Evolutionary conservation across 2,888 invertebrate genomes (phyloP).

Genomic region (Macaria liturata): DNA sequence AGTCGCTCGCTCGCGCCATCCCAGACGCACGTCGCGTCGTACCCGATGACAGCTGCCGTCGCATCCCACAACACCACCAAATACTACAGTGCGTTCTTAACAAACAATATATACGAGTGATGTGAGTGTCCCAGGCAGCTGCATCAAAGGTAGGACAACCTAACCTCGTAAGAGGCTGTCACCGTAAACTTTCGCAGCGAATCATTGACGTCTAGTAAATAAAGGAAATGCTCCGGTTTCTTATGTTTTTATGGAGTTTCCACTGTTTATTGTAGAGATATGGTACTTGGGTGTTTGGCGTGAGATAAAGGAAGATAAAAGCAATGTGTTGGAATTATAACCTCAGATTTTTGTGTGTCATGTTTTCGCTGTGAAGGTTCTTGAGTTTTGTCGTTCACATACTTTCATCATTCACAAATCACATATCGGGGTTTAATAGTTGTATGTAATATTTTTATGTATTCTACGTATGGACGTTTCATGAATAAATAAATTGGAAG

Average conservation of each 20-base stretch:
- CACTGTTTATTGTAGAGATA: neutral
- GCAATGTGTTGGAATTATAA: too few relatives aligned
- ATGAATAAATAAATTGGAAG: too few relatives aligned
- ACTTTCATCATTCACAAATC: too few relatives aligned
- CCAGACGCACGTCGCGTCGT: constrained; percentile 52
- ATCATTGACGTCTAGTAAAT: constrained; percentile 27
- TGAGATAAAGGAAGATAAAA: neutral
- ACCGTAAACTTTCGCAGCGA: constrained; percentile 38
- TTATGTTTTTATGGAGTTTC: too few relatives aligned
- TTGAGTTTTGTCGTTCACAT: neutral
- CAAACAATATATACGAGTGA: constrained; percentile 44
- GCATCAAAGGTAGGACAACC: constrained; percentile 62
- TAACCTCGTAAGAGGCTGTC: constrained; percentile 35
- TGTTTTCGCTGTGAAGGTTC: neutral
- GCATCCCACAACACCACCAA: constrained; percentile 45
- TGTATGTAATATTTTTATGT: too few relatives aligned
- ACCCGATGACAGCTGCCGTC: constrained; percentile 64
- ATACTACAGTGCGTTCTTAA: too few relatives aligned
- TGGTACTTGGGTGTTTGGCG: too few relatives aligned
- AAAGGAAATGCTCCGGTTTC: constrained; percentile 7
- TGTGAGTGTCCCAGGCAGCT: constrained; percentile 67
- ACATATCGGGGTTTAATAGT: too few relatives aligned
- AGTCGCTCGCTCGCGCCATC: constrained; percentile 60
- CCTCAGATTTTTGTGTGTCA: neutral
- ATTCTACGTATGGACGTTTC: too few relatives aligned